A percentile compares a stretch with the other conserved stretches of the same genome.
These are phyloP conservation scores for Acrocyrtus sp. DNA, from an alignment of 2,888 invertebrate species.

Conservation along the genomic window DNA sequence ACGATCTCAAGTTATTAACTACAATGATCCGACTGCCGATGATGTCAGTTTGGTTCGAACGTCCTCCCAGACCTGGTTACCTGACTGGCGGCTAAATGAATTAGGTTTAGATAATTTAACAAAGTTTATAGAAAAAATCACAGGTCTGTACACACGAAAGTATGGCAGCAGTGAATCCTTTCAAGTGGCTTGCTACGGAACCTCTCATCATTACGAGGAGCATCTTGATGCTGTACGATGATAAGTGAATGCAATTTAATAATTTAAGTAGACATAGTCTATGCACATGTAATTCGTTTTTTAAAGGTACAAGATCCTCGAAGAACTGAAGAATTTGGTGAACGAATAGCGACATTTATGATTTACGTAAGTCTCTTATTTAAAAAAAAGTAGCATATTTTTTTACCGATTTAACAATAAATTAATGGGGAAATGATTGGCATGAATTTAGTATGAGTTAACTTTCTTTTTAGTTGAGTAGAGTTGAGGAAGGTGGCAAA, in stretches of 20 bases:
- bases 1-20: constrained; percentile 35
- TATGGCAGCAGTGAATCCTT: constrained; percentile 27
- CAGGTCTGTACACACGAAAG: constrained; percentile 23
- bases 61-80: constrained; percentile 38
- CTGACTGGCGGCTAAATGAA: background rate
- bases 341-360: constrained; percentile 38
- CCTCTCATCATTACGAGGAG: constrained; percentile 48
- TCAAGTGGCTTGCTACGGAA: constrained; percentile 49
- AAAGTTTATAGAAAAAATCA: constrained; percentile 39
- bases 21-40: constrained; percentile 26
- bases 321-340: constrained; percentile 23
- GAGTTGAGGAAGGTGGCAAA: constrained; percentile 36
- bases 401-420: no score
- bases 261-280: no score
- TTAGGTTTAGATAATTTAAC: background rate
- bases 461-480: constrained; percentile 21
- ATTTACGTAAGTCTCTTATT: constrained; percentile 34
- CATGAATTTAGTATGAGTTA: no score
- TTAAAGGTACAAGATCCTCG: constrained; percentile 22
- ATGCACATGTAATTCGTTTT: background rate
- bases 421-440: no score
- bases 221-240: constrained; percentile 56
- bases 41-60: constrained; percentile 31
- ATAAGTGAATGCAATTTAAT: no score
- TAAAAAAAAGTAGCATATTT: no score